phyloP scores from a whole-genome alignment of 2,888 invertebrate species.

The Cataglyphis livida region DNA sequence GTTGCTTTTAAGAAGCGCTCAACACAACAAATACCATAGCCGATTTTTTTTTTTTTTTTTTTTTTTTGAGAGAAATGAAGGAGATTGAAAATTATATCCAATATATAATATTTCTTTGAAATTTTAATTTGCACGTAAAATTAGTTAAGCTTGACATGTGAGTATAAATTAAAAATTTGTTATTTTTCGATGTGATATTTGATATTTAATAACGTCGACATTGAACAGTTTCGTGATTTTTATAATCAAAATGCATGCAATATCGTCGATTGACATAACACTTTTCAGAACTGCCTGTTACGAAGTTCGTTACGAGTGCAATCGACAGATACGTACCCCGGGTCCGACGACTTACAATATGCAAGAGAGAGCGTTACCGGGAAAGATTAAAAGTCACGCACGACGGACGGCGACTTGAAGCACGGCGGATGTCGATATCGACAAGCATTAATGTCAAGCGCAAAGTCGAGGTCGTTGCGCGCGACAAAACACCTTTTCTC shows the following conservation, averaged over 20 bases:
- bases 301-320: conserved; percentile 20
- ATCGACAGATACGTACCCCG: conserved; percentile 40
- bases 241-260: conserved; percentile 16
- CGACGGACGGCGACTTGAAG: conserved; percentile 39
- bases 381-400: conserved; percentile 47
- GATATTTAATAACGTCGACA: neutral
- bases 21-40: too few species aligned
- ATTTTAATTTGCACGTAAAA: neutral
- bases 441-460: conserved; percentile 51
- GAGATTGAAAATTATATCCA: neutral
- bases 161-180: neutral
- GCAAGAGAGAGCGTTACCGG: neutral
- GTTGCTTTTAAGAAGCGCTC: neutral
- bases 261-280: conserved; percentile 14
- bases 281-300: neutral
- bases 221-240: neutral
- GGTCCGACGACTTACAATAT: conserved; percentile 38
- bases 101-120: neutral
- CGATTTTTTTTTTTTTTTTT: too few species aligned
- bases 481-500: conserved; percentile 54
- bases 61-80: neutral
- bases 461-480: conserved; percentile 52
- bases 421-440: conserved; percentile 55
- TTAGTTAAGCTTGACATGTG: neutral
- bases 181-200: neutral